These are phyloP conservation scores for Papilio machaon DNA, from an alignment of 1,140 invertebrate species.

Conservation along the genomic window DNA sequence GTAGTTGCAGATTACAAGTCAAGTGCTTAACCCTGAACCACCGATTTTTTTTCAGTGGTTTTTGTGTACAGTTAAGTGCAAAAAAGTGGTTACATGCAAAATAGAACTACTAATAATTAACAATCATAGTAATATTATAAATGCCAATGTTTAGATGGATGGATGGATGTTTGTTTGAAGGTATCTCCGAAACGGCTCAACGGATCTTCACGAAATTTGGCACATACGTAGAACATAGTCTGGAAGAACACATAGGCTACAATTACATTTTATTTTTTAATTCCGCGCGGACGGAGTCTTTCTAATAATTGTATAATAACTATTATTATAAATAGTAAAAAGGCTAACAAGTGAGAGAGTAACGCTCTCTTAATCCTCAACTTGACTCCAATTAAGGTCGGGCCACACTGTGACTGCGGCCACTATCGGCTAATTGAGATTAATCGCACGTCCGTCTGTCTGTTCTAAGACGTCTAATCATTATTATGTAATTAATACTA, in stretches of 20 bases:
- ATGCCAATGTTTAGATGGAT: neutral
- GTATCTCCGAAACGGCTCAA: too few relatives aligned
- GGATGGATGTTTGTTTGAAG: too few relatives aligned
- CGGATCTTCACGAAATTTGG: too few relatives aligned
- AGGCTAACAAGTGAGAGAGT: slow-evolving; percentile 20
- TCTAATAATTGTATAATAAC: neutral
- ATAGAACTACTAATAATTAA: neutral
- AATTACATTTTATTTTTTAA: too few relatives aligned
- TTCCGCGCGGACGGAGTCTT: too few relatives aligned
- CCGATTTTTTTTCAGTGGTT: too few relatives aligned
- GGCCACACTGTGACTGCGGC: slow-evolving; percentile 37
- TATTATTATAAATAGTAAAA: neutral
- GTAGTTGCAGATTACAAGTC: too few relatives aligned
- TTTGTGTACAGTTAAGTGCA: neutral
- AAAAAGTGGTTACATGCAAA: neutral
- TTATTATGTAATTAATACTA: slow-evolving; percentile 39
- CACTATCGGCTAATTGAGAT: slow-evolving; percentile 45
- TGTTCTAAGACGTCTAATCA: slow-evolving; percentile 37
- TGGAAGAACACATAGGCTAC: too few relatives aligned
- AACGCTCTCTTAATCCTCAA: slow-evolving; percentile 51
- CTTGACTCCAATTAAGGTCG: slow-evolving; percentile 53
- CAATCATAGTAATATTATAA: neutral
- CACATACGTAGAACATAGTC: too few relatives aligned
- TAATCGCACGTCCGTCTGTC: slow-evolving; percentile 44
- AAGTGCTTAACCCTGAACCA: too few relatives aligned